Percentiles rank a stretch among this genome's conserved stretches.
phyloP scores from a whole-genome alignment of 2,888 invertebrate species.

The Pilophorus perplexus region DNA sequence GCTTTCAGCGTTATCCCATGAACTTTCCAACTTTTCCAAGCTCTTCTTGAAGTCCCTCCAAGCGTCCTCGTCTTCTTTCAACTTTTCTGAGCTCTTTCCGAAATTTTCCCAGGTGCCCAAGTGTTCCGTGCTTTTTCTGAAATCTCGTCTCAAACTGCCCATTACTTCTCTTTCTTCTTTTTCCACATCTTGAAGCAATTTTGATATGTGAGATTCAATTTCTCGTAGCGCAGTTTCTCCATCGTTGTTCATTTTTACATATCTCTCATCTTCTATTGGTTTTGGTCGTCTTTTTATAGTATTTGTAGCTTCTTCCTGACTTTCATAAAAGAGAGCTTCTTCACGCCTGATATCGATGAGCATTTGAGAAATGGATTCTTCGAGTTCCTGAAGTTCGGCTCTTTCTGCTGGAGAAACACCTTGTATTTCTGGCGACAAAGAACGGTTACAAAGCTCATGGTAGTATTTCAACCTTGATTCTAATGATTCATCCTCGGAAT shows the following conservation, averaged over 20 bases:
- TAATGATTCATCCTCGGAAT: conserved; percentile 6
- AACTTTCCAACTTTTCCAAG: not conserved
- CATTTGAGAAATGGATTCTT: conserved; percentile 45
- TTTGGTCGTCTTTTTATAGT: conserved; percentile 28
- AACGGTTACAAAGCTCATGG: conserved; percentile 3
- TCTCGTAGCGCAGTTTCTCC: conserved; percentile 32
- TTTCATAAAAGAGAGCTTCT: conserved; percentile 31
- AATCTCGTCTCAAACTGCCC: conserved; percentile 26
- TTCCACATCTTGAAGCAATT: conserved; percentile 39
- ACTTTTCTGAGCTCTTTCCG: conserved; percentile 4
- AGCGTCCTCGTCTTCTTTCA: not conserved
- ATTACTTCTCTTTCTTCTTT: conserved; percentile 40
- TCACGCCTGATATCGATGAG: conserved; percentile 46
- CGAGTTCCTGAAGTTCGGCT: conserved; percentile 40
- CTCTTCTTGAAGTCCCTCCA: conserved; percentile 1
- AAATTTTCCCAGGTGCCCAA: not conserved
- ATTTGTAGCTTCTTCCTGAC: not conserved
- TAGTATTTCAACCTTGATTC: conserved; percentile 35
- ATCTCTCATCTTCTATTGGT: not conserved
- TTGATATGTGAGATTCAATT: conserved; percentile 42
- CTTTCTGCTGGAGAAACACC: conserved; percentile 7
- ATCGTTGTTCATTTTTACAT: conserved; percentile 3
- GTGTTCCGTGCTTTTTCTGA: conserved; percentile 12
- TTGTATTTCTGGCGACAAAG: conserved; percentile 8
- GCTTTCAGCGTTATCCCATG: not conserved